Conservation (phyloP, 2,888 invertebrate genomes). For the Scrobipalpa costella region DNA sequence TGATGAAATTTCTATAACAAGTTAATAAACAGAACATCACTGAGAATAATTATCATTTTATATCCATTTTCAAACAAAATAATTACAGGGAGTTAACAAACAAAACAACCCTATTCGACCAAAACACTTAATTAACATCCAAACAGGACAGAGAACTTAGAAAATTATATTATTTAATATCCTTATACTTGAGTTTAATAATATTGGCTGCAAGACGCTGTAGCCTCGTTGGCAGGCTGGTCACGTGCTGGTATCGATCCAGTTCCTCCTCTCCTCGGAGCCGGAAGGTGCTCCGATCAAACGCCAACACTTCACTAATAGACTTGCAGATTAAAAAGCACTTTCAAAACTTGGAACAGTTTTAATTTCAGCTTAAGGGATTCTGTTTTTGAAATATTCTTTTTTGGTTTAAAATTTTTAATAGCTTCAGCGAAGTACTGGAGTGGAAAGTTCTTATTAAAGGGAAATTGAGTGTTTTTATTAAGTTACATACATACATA, state of each 20-base stretch:
- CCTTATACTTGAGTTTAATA: constrained; percentile 18
- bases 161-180: neutral
- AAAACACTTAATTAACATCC: too few relatives aligned
- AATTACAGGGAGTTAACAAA: too few relatives aligned
- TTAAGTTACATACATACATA: too few relatives aligned
- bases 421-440: too few relatives aligned
- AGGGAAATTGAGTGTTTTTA: too few relatives aligned
- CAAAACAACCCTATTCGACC: too few relatives aligned
- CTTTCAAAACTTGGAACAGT: constrained; percentile 8
- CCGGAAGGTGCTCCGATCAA: constrained; percentile 7
- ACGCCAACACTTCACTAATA: constrained; percentile 6
- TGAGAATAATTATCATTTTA: too few relatives aligned
- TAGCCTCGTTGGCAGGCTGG: constrained; percentile 5
- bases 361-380: neutral
- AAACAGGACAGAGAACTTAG: neutral
- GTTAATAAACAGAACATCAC: too few relatives aligned
- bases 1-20: too few relatives aligned
- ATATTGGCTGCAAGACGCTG: neutral
- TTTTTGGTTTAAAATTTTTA: neutral
- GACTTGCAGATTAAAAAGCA: constrained; percentile 14
- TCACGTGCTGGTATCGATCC: constrained; percentile 22
- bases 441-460: too few relatives aligned
- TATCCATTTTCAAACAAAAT: too few relatives aligned
- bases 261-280: neutral
- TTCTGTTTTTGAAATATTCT: neutral